Conservation (phyloP, 2,888 invertebrate species). For the Cotesia congregata region DNA sequence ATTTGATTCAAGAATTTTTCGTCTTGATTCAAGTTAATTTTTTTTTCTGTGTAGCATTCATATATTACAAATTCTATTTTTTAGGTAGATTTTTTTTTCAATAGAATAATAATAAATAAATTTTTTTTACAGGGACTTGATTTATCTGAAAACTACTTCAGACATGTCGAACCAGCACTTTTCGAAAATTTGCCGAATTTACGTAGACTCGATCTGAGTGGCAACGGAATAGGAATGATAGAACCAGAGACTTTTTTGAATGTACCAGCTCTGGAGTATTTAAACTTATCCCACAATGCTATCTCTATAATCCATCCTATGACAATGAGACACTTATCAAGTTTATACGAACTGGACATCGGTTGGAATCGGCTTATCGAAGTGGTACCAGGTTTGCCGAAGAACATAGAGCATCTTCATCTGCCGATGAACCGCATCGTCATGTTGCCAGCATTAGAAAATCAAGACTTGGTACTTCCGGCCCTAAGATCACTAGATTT, state of each 20-base stretch:
- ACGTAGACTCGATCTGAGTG: constrained; percentile 82
- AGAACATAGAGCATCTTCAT: constrained; percentile 82
- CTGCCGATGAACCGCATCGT: constrained; percentile 81
- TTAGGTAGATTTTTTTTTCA: too few species aligned
- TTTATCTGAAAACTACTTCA: constrained; percentile 82
- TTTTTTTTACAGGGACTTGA: constrained; percentile 77
- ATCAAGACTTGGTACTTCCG: constrained; percentile 81
- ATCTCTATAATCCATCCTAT: constrained; percentile 80
- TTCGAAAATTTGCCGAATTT: constrained; percentile 82
- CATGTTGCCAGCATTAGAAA: constrained; percentile 75
- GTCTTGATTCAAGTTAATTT: too few species aligned
- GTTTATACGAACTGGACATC: constrained; percentile 84
- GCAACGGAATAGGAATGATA: constrained; percentile 79
- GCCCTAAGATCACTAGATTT: constrained; percentile 82
- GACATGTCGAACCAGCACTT: constrained; percentile 80
- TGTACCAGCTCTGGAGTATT: constrained; percentile 81
- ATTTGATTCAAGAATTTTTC: too few species aligned
- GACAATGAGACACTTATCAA: constrained; percentile 81
- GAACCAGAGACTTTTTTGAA: constrained; percentile 82
- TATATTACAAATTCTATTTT: too few species aligned
- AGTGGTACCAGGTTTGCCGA: constrained; percentile 83
- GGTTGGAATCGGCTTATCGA: constrained; percentile 81
- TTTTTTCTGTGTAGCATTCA: too few species aligned
- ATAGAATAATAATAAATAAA: too few species aligned
- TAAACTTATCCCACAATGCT: constrained; percentile 85